These are phyloP conservation scores for Ibidorhyncha struthersii DNA, from an alignment of 2,113 vertebrate genomes.

Conservation along the genomic window DNA sequence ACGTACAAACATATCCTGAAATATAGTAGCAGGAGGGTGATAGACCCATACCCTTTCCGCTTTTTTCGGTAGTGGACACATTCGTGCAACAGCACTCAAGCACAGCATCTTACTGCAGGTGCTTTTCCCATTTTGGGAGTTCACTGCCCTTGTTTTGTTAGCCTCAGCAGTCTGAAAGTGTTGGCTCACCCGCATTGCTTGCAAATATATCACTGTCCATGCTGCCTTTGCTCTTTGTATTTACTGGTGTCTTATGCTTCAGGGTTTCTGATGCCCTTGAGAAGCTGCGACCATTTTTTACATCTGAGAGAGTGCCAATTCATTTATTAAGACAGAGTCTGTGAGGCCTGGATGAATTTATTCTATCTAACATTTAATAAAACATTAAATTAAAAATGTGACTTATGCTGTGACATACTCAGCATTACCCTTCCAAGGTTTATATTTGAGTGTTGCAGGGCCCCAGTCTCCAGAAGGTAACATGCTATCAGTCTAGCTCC, in stretches of 20 bases:
- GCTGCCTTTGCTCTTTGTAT: conserved; percentile 75
- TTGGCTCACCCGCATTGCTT: conserved; percentile 50
- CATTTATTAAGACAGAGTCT: conserved; percentile 78
- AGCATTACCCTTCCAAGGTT: conserved; percentile 72
- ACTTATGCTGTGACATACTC: conserved; percentile 74
- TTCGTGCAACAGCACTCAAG: conserved; percentile 41
- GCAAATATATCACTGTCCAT: conserved; percentile 76
- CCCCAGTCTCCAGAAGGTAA: conserved; percentile 57
- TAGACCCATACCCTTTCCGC: conserved; percentile 16
- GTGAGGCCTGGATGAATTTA: conserved; percentile 75
- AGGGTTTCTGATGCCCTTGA: conserved; percentile 78
- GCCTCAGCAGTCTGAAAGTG: conserved; percentile 74
- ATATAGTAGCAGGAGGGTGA: conserved; percentile 48
- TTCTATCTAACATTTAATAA: conserved; percentile 81
- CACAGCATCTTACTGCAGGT: conserved; percentile 53
- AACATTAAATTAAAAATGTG: conserved; percentile 83
- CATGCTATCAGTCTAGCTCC: conserved; percentile 70
- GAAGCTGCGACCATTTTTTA: conserved; percentile 73
- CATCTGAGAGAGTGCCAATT: conserved; percentile 76
- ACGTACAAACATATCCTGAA: conserved; percentile 41
- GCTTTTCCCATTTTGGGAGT: conserved; percentile 72
- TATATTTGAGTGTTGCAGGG: conserved; percentile 65
- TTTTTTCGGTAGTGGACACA: not conserved
- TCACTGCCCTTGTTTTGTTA: conserved; percentile 75
- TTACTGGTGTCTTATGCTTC: conserved; percentile 77